Base-by-base conservation (phyloP, 1,140 invertebrate genomes). In the Chironomus striatipennis region DNA sequence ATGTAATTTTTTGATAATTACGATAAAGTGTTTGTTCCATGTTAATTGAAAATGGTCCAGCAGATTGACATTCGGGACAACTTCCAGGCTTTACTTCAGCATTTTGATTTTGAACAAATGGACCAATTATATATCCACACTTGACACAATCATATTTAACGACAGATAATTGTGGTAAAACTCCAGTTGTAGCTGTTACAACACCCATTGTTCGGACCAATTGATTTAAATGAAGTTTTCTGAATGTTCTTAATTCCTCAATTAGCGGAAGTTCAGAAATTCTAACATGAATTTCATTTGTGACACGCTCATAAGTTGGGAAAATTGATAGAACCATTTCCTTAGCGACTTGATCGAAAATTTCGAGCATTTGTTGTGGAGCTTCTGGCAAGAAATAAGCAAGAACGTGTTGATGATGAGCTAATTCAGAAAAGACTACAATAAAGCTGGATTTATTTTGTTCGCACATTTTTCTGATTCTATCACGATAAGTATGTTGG, bases 91-190 rank as follows among this genome's bases (percentile, higher is more conserved):
- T 96, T 0, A 98, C 91, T 87, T 99, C 98, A 12, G 90, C 85
- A 79, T 92, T 93, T 82, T 98, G 94, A 0, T 90, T 90, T 85
- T 99, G 98, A 24, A 95, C 90, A 83, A 97, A 99, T 0, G 98
- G 98, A 6, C 98, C 98, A 72, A 99, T 84, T 42, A 98, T 86
- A 81, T 94, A 98, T 43, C 92, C 92, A 85, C 98, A 99, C 81
- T 96, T 94, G 76, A 92, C 91, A 87, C 98, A 99, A 83, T 99
- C 96, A 83, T 97, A 99, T 83, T 98, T 99, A 21, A 98, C 92
- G 12, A 99, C 86, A 7, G 93, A 95, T 7, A 99, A 84, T 81
- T 99, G 98, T 0, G 98, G 98, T 21, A 99, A 82, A 15, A 99
- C 96, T 12, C 95, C 93, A 0, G 98, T 98, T 3, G 96, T 93